Conservation (phyloP, 2,888 invertebrate species). For the Tipula unca region DNA sequence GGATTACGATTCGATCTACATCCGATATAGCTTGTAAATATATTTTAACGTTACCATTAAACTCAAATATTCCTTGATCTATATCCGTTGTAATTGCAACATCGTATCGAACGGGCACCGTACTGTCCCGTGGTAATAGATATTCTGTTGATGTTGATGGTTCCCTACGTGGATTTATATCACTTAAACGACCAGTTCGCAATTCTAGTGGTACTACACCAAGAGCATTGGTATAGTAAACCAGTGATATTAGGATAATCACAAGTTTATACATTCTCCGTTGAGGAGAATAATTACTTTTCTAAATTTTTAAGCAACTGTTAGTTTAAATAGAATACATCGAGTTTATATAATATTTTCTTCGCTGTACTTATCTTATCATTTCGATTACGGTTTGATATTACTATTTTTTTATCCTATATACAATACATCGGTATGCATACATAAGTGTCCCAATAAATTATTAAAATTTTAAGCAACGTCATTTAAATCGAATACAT, state of each 20-base stretch:
- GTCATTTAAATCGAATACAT: not conserved
- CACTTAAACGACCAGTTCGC: not conserved
- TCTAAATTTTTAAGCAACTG: too few species aligned
- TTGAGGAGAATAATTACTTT: too few species aligned
- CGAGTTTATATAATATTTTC: too few species aligned
- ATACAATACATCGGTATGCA: not conserved
- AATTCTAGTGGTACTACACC: not conserved
- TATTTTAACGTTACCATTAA: conserved; percentile 32
- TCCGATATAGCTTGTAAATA: conserved; percentile 23
- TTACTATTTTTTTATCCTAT: not conserved
- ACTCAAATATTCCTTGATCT: conserved; percentile 29
- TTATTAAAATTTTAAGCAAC: not conserved
- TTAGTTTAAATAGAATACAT: too few species aligned
- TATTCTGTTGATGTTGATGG: not conserved
- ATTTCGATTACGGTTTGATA: not conserved
- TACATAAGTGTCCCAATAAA: not conserved
- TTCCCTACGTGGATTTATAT: not conserved
- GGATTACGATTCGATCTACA: conserved; percentile 30
- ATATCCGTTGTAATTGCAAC: conserved; percentile 32
- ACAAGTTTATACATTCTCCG: not conserved
- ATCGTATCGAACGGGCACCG: conserved; percentile 48
- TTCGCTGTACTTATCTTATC: too few species aligned
- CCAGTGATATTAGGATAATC: not conserved
- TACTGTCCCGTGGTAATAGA: conserved; percentile 42
- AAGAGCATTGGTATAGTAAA: not conserved